These are phyloP conservation scores for Agapornis roseicollis DNA, from an alignment of 2,113 vertebrate species.

Conservation along the genomic window DNA sequence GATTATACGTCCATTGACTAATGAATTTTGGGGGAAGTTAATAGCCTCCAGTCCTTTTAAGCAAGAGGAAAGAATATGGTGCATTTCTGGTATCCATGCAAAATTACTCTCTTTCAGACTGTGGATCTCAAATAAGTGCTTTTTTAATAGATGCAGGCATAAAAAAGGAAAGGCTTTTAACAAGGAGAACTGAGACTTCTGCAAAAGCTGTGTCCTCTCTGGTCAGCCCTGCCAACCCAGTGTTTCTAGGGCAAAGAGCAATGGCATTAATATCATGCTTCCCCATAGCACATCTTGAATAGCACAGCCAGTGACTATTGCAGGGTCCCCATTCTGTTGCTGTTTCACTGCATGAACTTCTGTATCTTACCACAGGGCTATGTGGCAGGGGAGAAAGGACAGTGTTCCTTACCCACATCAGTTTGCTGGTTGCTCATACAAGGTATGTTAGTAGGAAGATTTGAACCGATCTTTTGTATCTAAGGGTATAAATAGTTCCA, in stretches of 20 bases:
- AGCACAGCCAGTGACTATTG: background rate
- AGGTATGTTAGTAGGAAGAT: background rate
- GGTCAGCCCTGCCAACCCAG: background rate
- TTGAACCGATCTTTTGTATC: background rate
- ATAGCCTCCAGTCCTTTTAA: background rate
- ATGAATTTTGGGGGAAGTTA: background rate
- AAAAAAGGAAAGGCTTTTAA: background rate
- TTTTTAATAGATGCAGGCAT: background rate
- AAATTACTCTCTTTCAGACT: background rate
- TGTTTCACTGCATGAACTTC: background rate
- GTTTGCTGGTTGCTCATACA: background rate
- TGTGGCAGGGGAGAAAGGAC: background rate
- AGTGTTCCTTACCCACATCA: background rate
- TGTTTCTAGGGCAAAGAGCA: background rate
- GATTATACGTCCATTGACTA: background rate
- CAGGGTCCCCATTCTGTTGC: background rate
- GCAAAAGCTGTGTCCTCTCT: background rate
- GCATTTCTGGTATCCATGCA: background rate
- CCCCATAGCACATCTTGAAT: background rate
- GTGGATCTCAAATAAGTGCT: background rate
- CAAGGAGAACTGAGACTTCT: background rate
- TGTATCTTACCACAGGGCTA: background rate
- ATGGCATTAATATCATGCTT: fast-evolving
- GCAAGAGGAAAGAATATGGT: background rate
- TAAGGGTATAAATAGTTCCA: background rate